These are phyloP conservation scores for Melangyna quadrimaculata DNA, from an alignment of 2,888 invertebrate genomes.

Conservation along the genomic window DNA sequence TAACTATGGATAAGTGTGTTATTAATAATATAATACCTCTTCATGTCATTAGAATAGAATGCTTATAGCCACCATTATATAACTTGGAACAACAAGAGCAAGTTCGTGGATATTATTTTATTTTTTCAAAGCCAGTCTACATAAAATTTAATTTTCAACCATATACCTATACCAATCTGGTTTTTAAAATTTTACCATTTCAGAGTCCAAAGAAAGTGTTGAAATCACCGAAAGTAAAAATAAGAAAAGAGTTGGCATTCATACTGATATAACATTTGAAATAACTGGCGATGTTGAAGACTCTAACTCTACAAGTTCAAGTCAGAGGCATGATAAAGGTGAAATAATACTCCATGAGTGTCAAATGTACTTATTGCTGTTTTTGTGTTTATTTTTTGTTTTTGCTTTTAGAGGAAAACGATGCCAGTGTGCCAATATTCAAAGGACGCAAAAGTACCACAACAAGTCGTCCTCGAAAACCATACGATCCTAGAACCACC, in stretches of 20 bases:
- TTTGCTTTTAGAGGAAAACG: slow-evolving; percentile 76
- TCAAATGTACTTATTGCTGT: background rate
- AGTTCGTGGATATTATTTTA: no score
- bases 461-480: slow-evolving; percentile 76
- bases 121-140: no score
- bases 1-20: no score
- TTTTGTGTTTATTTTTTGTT: background rate
- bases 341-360: background rate
- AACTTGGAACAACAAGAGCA: no score
- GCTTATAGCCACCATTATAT: no score
- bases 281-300: slow-evolving; percentile 78
- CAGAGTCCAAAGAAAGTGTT: slow-evolving; percentile 80
- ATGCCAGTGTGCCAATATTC: slow-evolving; percentile 80
- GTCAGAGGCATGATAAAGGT: slow-evolving; percentile 78
- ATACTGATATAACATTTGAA: slow-evolving; percentile 81
- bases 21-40: no score
- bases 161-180: no score
- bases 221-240: slow-evolving; percentile 80
- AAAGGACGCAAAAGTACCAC: slow-evolving; percentile 77
- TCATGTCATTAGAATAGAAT: no score
- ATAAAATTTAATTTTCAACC: no score
- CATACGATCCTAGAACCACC: slow-evolving; percentile 76
- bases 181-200: slow-evolving; percentile 8
- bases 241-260: slow-evolving; percentile 80
- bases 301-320: slow-evolving; percentile 77